Percentiles rank a stretch among this genome's conserved stretches.
These are phyloP conservation scores for Venusia cambrica DNA, from an alignment of 2,888 invertebrate species.

Conservation along the genomic window DNA sequence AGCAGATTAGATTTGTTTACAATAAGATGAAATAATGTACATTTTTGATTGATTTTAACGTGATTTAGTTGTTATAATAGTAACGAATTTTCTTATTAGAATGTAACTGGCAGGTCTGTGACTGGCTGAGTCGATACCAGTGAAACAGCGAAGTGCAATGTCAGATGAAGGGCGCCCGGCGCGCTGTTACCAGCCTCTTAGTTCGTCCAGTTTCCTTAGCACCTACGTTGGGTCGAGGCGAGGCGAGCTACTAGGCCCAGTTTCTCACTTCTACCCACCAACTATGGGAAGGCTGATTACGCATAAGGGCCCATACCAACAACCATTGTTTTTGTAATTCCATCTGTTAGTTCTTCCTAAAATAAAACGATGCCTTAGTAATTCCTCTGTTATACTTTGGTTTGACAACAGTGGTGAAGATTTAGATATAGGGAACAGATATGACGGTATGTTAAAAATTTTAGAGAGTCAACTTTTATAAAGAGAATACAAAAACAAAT, in stretches of 20 bases:
- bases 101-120: constrained; percentile 70
- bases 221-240: constrained; percentile 12
- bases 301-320: constrained; percentile 68
- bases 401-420: constrained; percentile 74
- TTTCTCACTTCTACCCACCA: constrained; percentile 45
- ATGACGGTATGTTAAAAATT: constrained; percentile 79
- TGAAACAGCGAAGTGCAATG: constrained; percentile 75
- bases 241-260: constrained; percentile 38
- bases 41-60: constrained; percentile 79
- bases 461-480: constrained; percentile 81
- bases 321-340: constrained; percentile 63
- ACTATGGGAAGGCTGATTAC: constrained; percentile 58
- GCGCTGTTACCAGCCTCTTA: constrained; percentile 16
- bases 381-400: constrained; percentile 62
- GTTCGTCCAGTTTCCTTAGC: no score
- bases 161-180: constrained; percentile 44
- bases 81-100: constrained; percentile 76
- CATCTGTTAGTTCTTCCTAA: constrained; percentile 63
- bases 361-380: constrained; percentile 72
- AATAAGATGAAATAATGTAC: constrained; percentile 76
- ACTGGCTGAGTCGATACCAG: constrained; percentile 68
- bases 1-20: constrained; percentile 80
- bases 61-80: constrained; percentile 80
- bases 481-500: constrained; percentile 74
- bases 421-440: constrained; percentile 79